These are phyloP conservation scores for Malurus cyaneus DNA, from an alignment of 2,113 vertebrate genomes.

Conservation along the genomic window DNA sequence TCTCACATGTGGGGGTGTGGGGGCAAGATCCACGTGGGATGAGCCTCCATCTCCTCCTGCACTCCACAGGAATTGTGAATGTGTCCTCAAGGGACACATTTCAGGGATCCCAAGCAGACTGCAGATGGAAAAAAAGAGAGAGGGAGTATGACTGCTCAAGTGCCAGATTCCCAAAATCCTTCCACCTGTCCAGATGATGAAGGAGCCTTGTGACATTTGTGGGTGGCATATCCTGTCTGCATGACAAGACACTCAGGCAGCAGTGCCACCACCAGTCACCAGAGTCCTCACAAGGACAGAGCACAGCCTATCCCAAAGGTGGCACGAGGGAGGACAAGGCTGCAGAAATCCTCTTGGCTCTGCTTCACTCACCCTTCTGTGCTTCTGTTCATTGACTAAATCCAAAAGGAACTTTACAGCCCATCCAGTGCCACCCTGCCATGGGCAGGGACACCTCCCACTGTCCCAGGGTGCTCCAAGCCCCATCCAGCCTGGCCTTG, in stretches of 20 bases:
- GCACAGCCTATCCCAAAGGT: neutral
- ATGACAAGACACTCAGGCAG: neutral
- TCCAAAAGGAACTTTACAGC: neutral
- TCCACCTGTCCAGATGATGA: neutral
- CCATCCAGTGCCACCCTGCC: rapidly evolving
- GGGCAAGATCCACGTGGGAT: neutral
- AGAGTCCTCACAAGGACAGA: neutral
- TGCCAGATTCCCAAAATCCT: rapidly evolving
- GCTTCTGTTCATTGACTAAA: neutral
- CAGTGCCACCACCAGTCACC: neutral
- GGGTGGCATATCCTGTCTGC: neutral
- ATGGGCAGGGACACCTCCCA: rapidly evolving
- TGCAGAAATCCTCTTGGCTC: neutral
- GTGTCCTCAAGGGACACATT: rapidly evolving
- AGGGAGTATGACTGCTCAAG: neutral
- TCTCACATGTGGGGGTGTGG: neutral
- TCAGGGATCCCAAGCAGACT: neutral
- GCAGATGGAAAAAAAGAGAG: neutral
- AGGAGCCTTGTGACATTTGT: neutral
- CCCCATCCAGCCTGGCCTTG: neutral
- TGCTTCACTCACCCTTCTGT: neutral
- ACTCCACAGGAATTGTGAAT: neutral
- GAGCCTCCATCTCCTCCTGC: neutral
- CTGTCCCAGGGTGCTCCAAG: rapidly evolving
- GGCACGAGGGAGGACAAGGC: neutral